Evolutionary conservation across 2,888 invertebrate species (phyloP), one percentile per base, ranked within the genome.

Genomic region (Cryptus armator): DNA sequence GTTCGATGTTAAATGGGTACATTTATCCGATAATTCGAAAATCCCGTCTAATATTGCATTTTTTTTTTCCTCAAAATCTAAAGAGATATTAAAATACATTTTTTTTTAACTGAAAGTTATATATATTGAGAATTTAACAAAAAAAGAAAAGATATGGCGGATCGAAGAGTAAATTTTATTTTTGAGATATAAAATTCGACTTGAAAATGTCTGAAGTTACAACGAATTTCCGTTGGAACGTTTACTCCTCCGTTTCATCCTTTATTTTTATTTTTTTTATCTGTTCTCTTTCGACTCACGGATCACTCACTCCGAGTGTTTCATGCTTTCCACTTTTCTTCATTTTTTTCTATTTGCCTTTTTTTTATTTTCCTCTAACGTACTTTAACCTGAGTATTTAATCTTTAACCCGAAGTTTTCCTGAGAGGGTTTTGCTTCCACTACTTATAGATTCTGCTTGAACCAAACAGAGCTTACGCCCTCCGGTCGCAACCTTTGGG

Each of bases 361-460:
- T 53, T 6, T 70, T 14, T 12, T 44, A 56, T 72, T 44, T 44
- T 44, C 24, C 19, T 19, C 16, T 43, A 19, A 19, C 59, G 44
- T n/a, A 43, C 19, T 74, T 74, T 46, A 29, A 74, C n/a, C 59
- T 24, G 32, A n/a, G 24, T 48, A 46, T 77, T 77, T 67, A 67
- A 77, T 77, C 56, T 56, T 77, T 56, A 59, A 37, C 4, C 53
- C 48, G 56, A 77, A n/a, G 56, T 67, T 68, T 59, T 12, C 32
- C 16, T 29, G 44, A 16, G 53, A 68, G 56, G 29, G 6, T 56
- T 16, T 56, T 43, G 53, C 56, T 19, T 68, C 9, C 44, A 29
- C 44, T 29, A 12, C 44, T 32, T 43, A 43, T 19, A 56, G 56
- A 56, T 29, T 74, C 74, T 29, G 44, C 62, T 62, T 43, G 24